Evolutionary conservation across 1,140 invertebrate species (phyloP).

Genomic region (Condylostylus longicornis): DNA sequence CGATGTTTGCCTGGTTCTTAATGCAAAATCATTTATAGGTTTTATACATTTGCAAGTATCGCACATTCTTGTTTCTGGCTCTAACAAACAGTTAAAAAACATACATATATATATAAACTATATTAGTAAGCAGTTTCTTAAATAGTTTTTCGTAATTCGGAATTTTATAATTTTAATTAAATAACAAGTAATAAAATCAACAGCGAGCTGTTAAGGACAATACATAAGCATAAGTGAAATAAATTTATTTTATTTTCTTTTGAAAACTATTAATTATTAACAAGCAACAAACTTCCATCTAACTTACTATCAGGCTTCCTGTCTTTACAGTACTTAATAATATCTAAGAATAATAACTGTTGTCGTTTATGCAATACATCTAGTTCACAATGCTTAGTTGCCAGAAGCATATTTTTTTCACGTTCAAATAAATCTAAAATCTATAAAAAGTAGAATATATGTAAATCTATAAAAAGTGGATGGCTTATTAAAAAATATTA

Average conservation of each 20-base stretch:
- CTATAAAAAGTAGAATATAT: slow-evolving; percentile 7
- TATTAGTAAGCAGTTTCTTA: background rate
- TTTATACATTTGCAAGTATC: slow-evolving; percentile 27
- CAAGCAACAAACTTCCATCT: no score
- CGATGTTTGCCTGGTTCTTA: slow-evolving; percentile 23
- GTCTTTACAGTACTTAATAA: slow-evolving; percentile 21
- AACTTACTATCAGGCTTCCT: slow-evolving; percentile 9
- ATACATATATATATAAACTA: no score
- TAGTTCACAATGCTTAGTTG: slow-evolving; percentile 21
- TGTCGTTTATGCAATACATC: slow-evolving; percentile 25
- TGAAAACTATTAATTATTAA: no score
- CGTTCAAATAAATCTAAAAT: slow-evolving; percentile 27
- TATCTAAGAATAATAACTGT: slow-evolving; percentile 21
- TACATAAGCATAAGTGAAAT: no score
- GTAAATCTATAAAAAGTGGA: no score
- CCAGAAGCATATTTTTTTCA: slow-evolving; percentile 23
- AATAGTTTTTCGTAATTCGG: background rate
- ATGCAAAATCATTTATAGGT: slow-evolving; percentile 17
- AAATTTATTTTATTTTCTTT: no score
- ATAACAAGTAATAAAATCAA: background rate
- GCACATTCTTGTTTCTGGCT: slow-evolving; percentile 19
- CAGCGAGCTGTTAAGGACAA: no score
- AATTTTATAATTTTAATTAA: background rate
- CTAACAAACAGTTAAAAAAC: slow-evolving; percentile 4
- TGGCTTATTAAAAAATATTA: no score